Base-by-base conservation (phyloP, 2,888 invertebrate genomes). In the Tinea trinotella region DNA sequence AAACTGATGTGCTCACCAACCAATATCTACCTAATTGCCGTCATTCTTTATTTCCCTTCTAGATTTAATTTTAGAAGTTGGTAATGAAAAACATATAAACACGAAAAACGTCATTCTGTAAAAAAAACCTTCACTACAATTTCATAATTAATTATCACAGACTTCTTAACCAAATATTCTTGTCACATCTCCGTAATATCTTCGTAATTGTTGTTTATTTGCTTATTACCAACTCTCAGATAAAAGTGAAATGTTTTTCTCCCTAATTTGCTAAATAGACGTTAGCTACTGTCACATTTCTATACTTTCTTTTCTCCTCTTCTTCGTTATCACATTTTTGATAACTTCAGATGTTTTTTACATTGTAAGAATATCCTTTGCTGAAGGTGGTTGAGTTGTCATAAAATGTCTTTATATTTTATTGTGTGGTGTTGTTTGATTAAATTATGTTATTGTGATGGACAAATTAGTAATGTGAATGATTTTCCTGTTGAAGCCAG, bases 181-280 rank as follows among this genome's bases (percentile, higher is more conserved):
- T n/a, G n/a, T 30, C 7, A n/a, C 30, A n/a, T 30, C 30, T 30
- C 30, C 3, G 30, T 30, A 30, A 30, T n/a, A n/a, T n/a, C n/a
- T 1, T 10, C 30, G 7, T 30, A 30, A 30, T 30, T 30, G 30
- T 30, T 22, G 22, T 22, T 3, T 7, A 7, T 7, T 3, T 7
- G 22, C n/a, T 10, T 35, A 40, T 40, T 40, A 40, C 13, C 40
- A 40, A n/a, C 2, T 15, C 40, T 13, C 10, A 7, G 6, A 40
- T 40, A 13, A 40, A 40, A 40, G 40, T 40, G 40, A 40, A 40
- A 40, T 40, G 40, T 40, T 40, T 40, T 24, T 24, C 24, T 40
- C 12, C 12, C 40, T 13, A 40, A 40, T 40, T 15, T 40, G 40
- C 40, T 40, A 40, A 40, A 40, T 40, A 15, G 40, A 12, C 5